Conservation (phyloP, 2,888 invertebrate species). For the Pocota personata region DNA sequence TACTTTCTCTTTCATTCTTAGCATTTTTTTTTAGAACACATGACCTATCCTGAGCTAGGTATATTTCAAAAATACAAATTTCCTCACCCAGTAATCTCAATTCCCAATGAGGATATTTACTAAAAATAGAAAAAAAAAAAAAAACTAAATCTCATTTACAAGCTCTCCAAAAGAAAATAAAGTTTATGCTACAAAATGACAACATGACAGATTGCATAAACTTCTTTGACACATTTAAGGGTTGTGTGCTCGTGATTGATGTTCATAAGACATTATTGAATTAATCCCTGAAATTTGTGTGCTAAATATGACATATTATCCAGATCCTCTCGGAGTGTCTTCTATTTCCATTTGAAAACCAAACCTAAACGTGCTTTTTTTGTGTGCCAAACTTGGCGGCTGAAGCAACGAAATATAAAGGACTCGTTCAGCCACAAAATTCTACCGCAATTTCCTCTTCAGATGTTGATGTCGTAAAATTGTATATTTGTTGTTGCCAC, state of each 20-base stretch:
- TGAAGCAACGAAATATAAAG: slow-evolving; percentile 16
- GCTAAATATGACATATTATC: slow-evolving; percentile 43
- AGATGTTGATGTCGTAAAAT: slow-evolving; percentile 47
- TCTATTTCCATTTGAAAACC: slow-evolving; percentile 21
- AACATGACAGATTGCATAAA: slow-evolving; percentile 57
- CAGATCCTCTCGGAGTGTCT: neutral
- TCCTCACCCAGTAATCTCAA: neutral
- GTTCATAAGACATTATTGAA: slow-evolving; percentile 54
- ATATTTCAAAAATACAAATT: neutral
- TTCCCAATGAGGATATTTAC: neutral
- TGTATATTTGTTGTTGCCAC: slow-evolving; percentile 54
- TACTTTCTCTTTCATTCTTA: too few relatives aligned
- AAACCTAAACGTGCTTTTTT: neutral
- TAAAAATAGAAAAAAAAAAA: slow-evolving; percentile 2
- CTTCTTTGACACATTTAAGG: slow-evolving; percentile 34
- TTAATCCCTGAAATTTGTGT: slow-evolving; percentile 47
- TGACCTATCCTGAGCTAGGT: neutral
- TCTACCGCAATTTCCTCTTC: slow-evolving; percentile 35
- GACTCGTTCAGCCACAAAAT: slow-evolving; percentile 35
- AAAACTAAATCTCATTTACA: slow-evolving; percentile 42
- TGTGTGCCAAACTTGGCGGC: neutral
- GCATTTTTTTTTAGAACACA: too few relatives aligned
- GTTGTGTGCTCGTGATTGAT: slow-evolving; percentile 44
- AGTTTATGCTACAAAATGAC: slow-evolving; percentile 16
- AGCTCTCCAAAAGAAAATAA: slow-evolving; percentile 16